A percentile compares a stretch with the other conserved stretches of the same genome.
Conservation (phyloP, 1,140 invertebrate species). For the Neodiprion pinetum region DNA sequence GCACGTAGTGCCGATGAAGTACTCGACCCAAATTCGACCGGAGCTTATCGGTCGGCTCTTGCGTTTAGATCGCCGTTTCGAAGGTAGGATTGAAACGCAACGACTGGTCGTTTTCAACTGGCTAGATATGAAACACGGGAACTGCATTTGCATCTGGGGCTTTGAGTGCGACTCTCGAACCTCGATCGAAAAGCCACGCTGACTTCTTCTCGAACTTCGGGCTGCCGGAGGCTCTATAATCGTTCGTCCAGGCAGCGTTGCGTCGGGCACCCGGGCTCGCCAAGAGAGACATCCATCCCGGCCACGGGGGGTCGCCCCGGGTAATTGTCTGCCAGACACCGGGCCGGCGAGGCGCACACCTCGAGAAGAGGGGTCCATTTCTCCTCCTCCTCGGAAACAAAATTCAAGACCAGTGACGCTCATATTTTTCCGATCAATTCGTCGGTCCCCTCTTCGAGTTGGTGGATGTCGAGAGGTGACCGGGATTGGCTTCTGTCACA, state of each 20-base stretch:
- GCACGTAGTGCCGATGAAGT: too few species aligned
- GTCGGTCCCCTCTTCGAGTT: background rate
- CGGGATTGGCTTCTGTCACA: background rate
- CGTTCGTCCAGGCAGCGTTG: background rate
- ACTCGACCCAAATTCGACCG: too few species aligned
- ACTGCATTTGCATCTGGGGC: slow-evolving; percentile 1
- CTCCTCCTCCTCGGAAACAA: slow-evolving; percentile 4
- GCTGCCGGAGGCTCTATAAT: background rate
- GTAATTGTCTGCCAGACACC: slow-evolving; percentile 55
- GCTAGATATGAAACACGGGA: background rate
- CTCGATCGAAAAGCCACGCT: background rate
- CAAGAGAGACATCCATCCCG: slow-evolving; percentile 56
- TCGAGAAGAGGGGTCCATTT: slow-evolving; percentile 4
- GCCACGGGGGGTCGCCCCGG: slow-evolving; percentile 50
- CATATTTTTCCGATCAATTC: slow-evolving; percentile 14
- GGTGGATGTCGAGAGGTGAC: background rate
- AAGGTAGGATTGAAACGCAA: too few species aligned
- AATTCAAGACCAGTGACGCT: slow-evolving; percentile 13
- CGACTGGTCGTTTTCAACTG: too few species aligned
- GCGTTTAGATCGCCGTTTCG: too few species aligned
- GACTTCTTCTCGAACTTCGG: too few species aligned
- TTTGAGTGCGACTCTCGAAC: background rate
- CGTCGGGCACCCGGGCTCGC: background rate
- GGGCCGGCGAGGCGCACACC: slow-evolving; percentile 36
- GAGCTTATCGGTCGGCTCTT: too few species aligned